Evolutionary conservation across 2,113 vertebrate genomes (phyloP).

Genomic region (Campylomormyrus numenius): DNA sequence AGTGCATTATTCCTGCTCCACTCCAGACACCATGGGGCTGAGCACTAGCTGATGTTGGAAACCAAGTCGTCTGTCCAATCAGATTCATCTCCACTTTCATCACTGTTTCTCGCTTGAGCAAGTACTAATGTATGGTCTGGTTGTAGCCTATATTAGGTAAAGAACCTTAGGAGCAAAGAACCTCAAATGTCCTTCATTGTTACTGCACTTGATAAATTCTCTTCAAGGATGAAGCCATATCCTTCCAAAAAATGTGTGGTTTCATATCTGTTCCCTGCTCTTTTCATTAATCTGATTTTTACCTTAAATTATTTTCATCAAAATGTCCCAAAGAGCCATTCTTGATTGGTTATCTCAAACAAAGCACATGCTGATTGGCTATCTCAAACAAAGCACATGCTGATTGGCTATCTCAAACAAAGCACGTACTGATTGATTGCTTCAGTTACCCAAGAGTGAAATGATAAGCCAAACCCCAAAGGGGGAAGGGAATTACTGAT

Average conservation of each 20-base stretch:
- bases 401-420: background rate
- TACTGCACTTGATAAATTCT: background rate
- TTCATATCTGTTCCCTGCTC: background rate
- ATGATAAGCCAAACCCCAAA: background rate
- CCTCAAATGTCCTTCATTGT: background rate
- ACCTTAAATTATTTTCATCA: background rate
- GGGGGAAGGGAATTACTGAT: background rate
- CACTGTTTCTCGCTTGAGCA: slow-evolving; percentile 18
- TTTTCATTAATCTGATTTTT: background rate
- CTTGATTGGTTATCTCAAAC: background rate
- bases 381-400: background rate
- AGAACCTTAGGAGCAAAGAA: background rate
- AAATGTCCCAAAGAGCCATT: background rate
- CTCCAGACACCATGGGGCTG: background rate
- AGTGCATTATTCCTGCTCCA: background rate
- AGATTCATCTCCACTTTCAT: slow-evolving; percentile 18
- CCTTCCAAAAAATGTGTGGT: background rate
- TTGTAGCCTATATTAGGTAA: background rate
- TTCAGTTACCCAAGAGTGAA: background rate
- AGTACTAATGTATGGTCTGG: slow-evolving; percentile 7
- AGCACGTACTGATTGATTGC: background rate
- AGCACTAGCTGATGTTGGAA: slow-evolving; percentile 20
- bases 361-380: background rate
- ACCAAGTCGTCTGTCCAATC: slow-evolving; percentile 22
- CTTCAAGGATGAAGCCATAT: background rate